These are phyloP conservation scores for Daphoenositta chrysoptera DNA, from an alignment of 2,113 vertebrate species.

Conservation along the genomic window DNA sequence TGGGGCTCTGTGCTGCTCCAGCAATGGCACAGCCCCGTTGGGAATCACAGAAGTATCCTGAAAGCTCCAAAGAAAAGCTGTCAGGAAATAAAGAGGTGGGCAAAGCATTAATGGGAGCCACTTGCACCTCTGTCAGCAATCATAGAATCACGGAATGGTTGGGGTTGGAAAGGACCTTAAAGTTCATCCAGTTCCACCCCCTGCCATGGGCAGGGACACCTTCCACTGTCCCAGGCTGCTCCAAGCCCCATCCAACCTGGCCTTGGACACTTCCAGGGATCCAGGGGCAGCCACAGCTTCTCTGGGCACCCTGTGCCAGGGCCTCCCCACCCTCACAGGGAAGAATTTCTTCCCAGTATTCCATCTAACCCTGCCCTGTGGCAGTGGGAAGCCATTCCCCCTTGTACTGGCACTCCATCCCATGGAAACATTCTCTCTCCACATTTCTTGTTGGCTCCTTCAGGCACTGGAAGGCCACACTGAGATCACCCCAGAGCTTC, in stretches of 20 bases:
- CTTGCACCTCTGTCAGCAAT: neutral
- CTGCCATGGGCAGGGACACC: neutral
- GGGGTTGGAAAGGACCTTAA: neutral
- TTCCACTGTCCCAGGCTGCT: rapidly evolving
- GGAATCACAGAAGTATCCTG: neutral
- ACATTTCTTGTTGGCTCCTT: rapidly evolving
- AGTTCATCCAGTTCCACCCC: rapidly evolving
- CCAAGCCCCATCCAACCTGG: rapidly evolving
- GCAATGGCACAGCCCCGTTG: rapidly evolving
- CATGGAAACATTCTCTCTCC: neutral
- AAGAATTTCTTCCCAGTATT: rapidly evolving
- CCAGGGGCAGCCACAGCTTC: neutral
- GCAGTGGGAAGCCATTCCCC: neutral
- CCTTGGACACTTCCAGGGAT: rapidly evolving
- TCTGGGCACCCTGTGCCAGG: neutral
- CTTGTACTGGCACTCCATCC: rapidly evolving
- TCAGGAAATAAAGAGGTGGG: neutral
- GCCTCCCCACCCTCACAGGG: rapidly evolving
- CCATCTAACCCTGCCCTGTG: too few relatives aligned
- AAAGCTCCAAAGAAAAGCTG: neutral
- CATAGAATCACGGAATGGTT: neutral
- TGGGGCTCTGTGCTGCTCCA: neutral
- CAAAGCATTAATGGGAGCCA: neutral
- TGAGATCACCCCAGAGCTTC: rapidly evolving
- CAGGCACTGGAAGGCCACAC: rapidly evolving